Evolutionary conservation across 2,113 vertebrate species (phyloP).

Genomic region (Strix aluco): DNA sequence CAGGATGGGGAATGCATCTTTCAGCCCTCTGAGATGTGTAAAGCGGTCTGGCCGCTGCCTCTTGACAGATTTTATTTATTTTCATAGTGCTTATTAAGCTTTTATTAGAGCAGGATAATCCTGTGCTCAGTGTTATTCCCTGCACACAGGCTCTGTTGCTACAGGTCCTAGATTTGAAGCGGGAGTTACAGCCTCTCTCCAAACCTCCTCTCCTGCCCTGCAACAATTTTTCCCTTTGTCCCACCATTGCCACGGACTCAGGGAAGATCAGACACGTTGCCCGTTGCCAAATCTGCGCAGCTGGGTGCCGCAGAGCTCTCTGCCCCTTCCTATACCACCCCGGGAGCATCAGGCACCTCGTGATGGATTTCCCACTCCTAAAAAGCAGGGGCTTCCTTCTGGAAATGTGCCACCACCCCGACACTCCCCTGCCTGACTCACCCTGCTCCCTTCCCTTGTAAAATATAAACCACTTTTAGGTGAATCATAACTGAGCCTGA

Average conservation of each 20-base stretch:
- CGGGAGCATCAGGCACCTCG: background rate
- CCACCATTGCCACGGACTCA: fast-evolving
- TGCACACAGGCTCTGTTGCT: background rate
- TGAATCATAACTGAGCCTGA: background rate
- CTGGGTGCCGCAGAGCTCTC: background rate
- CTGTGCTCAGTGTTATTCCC: fast-evolving
- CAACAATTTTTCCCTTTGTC: background rate
- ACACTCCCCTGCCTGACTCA: slow-evolving; percentile 1
- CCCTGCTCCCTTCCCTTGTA: background rate
- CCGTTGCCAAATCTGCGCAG: fast-evolving
- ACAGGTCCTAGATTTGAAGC: background rate
- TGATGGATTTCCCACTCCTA: fast-evolving
- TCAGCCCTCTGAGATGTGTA: background rate
- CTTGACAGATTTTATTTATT: background rate
- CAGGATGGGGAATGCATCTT: fast-evolving
- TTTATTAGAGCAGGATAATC: background rate
- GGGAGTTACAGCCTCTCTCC: background rate
- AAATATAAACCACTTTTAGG: background rate
- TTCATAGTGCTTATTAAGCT: background rate
- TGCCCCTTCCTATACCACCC: background rate
- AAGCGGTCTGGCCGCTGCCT: background rate
- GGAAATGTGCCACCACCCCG: background rate
- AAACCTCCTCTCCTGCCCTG: background rate
- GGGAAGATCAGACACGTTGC: background rate
- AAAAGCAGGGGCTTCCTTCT: background rate